Base-by-base conservation (phyloP, 2,113 vertebrate genomes). In the Andinoacara biseriatus region DNA sequence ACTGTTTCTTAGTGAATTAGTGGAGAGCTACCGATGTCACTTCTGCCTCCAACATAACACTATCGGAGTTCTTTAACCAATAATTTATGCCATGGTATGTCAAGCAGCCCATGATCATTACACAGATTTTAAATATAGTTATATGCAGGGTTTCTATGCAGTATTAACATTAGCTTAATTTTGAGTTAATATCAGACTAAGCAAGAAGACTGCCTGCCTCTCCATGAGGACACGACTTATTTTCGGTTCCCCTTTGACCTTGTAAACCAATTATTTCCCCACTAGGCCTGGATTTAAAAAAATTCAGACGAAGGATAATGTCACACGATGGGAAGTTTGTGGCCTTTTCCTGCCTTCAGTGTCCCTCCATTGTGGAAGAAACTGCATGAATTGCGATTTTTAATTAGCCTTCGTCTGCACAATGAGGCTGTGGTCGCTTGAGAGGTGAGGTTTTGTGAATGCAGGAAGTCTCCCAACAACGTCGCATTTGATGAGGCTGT, bases 401-500 rank as follows among this genome's bases (percentile, higher is more conserved):
- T 86, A 93, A 94, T 93, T 84, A 83, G 74, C 61, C 57, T 62
- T 8, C 0, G 33, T 24, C 52, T 13, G 33, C 74, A 86, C 88
- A 89, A 89, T 79, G 76, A 75, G 82, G 72, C 90, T 5, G 75
- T 58, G 78, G 86, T 80, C 59, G 22, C 88, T 78, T 2, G 24
- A 89, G 90, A 89, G 88, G 88, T 88, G 80, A 89, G 18, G 81
- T 77, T 77, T 81, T 84, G 87, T 88, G 79, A 87, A 87, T 77
- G 78, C 87, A 91, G 90, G 85, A 92, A 92, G 88, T 92, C 87
- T 84, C 81, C 38, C 58, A 82, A 69, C 89, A 80, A 67, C 60
- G 49, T 87, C 2, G 76, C 82, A 58, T 83, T 87, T 92, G 93
- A 94, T 86, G 85, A 91, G 92, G 90, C 91, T 94, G 93, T 94